A percentile compares a stretch with the other conserved stretches of the same genome.
These are phyloP conservation scores for Drosophila paulistorum DNA, from an alignment of 1,140 invertebrate genomes.

Conservation along the genomic window DNA sequence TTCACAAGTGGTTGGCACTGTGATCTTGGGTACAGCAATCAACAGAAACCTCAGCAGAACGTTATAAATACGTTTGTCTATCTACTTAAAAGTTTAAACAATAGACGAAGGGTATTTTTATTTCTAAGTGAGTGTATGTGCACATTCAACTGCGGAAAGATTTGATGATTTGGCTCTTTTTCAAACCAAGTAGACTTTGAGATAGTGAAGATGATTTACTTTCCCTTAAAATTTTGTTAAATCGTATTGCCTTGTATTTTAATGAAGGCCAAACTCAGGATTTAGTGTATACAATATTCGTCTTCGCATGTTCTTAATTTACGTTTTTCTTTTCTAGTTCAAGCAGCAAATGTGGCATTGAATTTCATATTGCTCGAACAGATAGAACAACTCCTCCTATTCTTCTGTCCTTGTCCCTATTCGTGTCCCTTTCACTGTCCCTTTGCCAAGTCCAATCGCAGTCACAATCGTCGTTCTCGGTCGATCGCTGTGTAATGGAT, in stretches of 20 bases:
- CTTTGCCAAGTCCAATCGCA: slow-evolving; percentile 38
- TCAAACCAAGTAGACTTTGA: too few relatives aligned
- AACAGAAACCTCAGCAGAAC: not conserved
- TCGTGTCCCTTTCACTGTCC: slow-evolving; percentile 17
- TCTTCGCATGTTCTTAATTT: not conserved
- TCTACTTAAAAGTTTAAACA: not conserved
- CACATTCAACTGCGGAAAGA: too few relatives aligned
- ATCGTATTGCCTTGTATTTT: not conserved
- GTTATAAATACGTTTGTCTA: not conserved
- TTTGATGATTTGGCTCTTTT: too few relatives aligned
- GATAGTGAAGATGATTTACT: too few relatives aligned
- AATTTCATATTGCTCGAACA: slow-evolving; percentile 75
- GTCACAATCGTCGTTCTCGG: slow-evolving; percentile 55
- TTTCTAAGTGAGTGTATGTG: not conserved
- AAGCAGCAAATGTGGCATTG: slow-evolving; percentile 78
- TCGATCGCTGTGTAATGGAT: slow-evolving; percentile 73
- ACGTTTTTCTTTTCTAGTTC: slow-evolving; percentile 61
- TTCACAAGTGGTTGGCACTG: slow-evolving; percentile 53
- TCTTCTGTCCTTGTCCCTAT: slow-evolving; percentile 10
- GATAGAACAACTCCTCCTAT: slow-evolving; percentile 23
- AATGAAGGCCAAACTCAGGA: not conserved
- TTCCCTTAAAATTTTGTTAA: too few relatives aligned
- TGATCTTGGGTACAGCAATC: slow-evolving; percentile 29
- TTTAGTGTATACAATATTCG: slow-evolving; percentile 27
- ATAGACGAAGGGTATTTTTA: slow-evolving; percentile 18